Evolutionary conservation across 2,888 invertebrate genomes (phyloP).

Genomic region (Xanthostigma xanthostigma): DNA sequence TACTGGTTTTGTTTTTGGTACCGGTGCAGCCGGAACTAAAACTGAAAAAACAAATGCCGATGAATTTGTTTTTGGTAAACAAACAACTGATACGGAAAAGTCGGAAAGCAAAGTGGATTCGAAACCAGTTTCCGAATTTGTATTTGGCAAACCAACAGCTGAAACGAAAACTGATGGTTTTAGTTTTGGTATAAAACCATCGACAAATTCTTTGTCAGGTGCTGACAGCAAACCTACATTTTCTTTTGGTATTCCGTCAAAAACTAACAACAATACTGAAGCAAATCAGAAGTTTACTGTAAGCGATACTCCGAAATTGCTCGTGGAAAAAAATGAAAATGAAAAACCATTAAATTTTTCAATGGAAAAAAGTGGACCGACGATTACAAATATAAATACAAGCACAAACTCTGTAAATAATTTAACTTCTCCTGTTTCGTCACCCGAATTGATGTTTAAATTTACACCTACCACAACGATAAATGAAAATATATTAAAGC

Average conservation of each 20-base stretch:
- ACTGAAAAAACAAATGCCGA: slow-evolving; percentile 10
- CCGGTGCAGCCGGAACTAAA: slow-evolving; percentile 7
- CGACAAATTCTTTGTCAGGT: background rate
- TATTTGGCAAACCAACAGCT: slow-evolving; percentile 1
- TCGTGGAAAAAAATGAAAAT: slow-evolving; percentile 1
- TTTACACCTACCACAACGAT: background rate
- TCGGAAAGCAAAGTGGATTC: slow-evolving; percentile 3
- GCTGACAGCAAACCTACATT: slow-evolving; percentile 11
- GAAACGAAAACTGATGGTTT: slow-evolving; percentile 1
- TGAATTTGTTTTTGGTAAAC: slow-evolving; percentile 5
- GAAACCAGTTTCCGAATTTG: slow-evolving; percentile 9
- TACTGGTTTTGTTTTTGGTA: slow-evolving; percentile 27
- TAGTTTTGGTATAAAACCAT: slow-evolving; percentile 1
- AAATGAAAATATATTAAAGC: background rate
- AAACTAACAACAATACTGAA: slow-evolving; percentile 10
- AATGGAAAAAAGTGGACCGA: background rate
- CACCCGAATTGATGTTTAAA: background rate
- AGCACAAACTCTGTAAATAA: background rate
- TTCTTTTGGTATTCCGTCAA: slow-evolving; percentile 13
- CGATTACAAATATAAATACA: background rate
- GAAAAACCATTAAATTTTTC: slow-evolving; percentile 2
- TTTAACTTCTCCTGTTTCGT: no score
- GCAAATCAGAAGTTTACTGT: slow-evolving; percentile 8
- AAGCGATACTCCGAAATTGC: background rate
- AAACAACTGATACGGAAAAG: slow-evolving; percentile 7